Evolutionary conservation across 2,113 vertebrate species (phyloP), one percentile per base, ranked within the genome.

Genomic region (Nothoprocta pentlandii): DNA sequence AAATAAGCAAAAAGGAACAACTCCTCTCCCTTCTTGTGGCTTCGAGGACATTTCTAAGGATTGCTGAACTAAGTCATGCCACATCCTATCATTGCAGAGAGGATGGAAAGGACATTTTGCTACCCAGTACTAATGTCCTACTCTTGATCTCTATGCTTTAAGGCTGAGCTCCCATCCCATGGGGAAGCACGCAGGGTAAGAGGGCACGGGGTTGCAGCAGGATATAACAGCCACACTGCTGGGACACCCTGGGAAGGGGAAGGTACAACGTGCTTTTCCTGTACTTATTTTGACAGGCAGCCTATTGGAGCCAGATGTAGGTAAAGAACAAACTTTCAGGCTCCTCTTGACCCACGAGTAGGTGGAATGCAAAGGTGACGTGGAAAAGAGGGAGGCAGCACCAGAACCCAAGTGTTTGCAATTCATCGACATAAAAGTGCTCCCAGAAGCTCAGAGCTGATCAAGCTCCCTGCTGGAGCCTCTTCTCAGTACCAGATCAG

Each of bases 341-440:
- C 44, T 69, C 42, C 49, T 44, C 59, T 49, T 1, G 0, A 21
- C 74, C 63, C 0, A 0, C 3, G 8, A 77, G 78, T 3, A 87
- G 59, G 10, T 51, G 28, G 85, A 63, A 23, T 25, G 49, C 89
- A 89, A 83, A 94, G 75, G 71, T 85, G 71, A 36, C 32, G 34
- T 59, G 87, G 70, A 93, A 82, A 63, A 89, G n/a, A 91, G 8
- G 32, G 42, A 80, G 32, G 49, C 17, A 91, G 34, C 69, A 91
- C 92, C 91, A 92, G 70, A 85, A 62, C 67, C n/a, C 47, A 19
- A 2, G 1, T 68, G 79, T 42, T 41, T 67, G 54, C 0, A 1
- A 82, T 82, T 92, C 53, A 53, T 86, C 77, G 84, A 36, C 56
- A 67, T 76, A 36, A 88, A 94, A 80, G 89, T 54, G 67, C n/a